phyloP scores from a whole-genome alignment of 1,140 invertebrate species.

The Drosophila willistoni region DNA sequence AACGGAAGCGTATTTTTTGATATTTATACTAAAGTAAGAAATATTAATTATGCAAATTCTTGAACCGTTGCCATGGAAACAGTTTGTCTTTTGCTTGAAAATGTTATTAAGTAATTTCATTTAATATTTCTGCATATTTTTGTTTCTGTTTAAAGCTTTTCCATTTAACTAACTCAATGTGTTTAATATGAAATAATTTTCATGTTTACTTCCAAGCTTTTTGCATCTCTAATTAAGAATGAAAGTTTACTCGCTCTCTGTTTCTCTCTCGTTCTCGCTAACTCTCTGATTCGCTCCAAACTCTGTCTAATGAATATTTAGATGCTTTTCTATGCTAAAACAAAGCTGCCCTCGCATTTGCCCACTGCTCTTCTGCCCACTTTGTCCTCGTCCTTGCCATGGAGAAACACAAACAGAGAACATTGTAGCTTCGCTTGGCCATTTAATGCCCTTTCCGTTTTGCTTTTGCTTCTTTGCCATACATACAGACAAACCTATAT shows the following conservation, averaged over 20 bases:
- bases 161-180: background rate
- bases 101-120: background rate
- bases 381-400: background rate
- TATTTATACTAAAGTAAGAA: no score
- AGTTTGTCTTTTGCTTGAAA: background rate
- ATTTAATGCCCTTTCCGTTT: conserved; percentile 67
- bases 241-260: conserved; percentile 9
- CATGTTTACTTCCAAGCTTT: conserved; percentile 15
- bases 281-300: background rate
- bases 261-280: no score
- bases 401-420: conserved; percentile 30
- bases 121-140: background rate
- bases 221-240: conserved; percentile 18
- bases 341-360: conserved; percentile 38
- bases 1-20: no score
- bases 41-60: no score
- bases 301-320: conserved; percentile 53
- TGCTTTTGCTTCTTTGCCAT: conserved; percentile 18
- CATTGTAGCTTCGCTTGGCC: conserved; percentile 42
- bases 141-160: background rate
- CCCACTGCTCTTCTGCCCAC: background rate
- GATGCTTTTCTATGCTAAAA: conserved; percentile 47
- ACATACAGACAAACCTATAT: no score
- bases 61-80: no score
- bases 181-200: conserved; percentile 9